Conservation (phyloP, 2,888 invertebrate genomes). For the Thecophora atra region DNA sequence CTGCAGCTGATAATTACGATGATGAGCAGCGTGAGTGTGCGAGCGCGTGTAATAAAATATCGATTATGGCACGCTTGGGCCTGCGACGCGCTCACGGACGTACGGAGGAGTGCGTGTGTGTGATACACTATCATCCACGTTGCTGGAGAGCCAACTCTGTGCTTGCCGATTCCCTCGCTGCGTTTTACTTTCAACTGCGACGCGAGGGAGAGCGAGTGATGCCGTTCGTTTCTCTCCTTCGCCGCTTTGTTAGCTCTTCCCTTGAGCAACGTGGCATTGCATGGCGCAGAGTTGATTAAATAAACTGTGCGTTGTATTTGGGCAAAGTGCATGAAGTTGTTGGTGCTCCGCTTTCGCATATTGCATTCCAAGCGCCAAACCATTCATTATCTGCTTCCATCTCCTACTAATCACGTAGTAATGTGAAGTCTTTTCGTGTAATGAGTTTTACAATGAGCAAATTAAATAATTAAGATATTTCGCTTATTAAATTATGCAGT, state of each 20-base stretch:
- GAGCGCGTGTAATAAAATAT: constrained; percentile 36
- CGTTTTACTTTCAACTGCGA: constrained; percentile 19
- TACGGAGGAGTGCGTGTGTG: not conserved
- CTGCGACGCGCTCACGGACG: not conserved
- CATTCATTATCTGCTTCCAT: no score
- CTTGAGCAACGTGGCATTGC: constrained; percentile 22
- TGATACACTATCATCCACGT: not conserved
- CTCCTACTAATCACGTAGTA: not conserved
- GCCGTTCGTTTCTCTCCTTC: not conserved
- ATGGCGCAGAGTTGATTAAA: constrained; percentile 33
- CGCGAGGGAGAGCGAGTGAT: no score
- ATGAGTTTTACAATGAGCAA: constrained; percentile 12
- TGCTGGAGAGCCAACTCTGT: no score
- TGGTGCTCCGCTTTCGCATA: not conserved
- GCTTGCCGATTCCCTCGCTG: constrained; percentile 25
- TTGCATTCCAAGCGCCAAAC: not conserved
- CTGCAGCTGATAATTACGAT: constrained; percentile 21
- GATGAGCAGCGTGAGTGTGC: not conserved
- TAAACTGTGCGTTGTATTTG: constrained; percentile 20
- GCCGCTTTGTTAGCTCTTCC: not conserved
- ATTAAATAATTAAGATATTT: constrained; percentile 16
- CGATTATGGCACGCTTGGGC: constrained; percentile 36
- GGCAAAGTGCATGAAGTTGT: not conserved
- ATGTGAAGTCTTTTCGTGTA: not conserved
- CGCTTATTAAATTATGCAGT: constrained; percentile 7